Evolutionary conservation across 1,140 invertebrate species (phyloP).

Genomic region (Physella acuta): DNA sequence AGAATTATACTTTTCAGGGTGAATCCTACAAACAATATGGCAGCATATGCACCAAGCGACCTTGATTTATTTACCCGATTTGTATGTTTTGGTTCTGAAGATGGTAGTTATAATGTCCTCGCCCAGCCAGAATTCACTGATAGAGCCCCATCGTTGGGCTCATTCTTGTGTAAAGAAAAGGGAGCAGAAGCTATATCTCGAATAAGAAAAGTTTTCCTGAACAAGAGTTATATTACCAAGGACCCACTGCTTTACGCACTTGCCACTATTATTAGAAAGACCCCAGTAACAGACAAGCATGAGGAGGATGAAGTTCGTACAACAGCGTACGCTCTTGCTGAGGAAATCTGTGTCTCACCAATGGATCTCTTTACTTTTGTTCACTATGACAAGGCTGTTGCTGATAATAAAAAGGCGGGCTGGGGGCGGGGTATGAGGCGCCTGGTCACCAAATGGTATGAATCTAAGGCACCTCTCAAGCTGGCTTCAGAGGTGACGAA

Average conservation of each 20-base stretch:
- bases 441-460: constrained; percentile 67
- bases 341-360: constrained; percentile 63
- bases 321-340: constrained; percentile 63
- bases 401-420: constrained; percentile 48
- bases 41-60: background rate
- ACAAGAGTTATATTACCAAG: constrained; percentile 5
- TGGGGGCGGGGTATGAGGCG: constrained; percentile 68
- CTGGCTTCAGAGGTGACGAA: constrained; percentile 67
- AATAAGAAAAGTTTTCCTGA: constrained; percentile 4
- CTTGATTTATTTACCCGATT: constrained; percentile 9
- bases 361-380: constrained; percentile 68
- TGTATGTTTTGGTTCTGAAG: constrained; percentile 15
- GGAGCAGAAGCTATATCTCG: background rate
- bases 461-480: constrained; percentile 63
- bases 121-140: background rate
- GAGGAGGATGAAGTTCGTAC: constrained; percentile 57
- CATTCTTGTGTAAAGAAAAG: constrained; percentile 11
- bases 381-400: constrained; percentile 64
- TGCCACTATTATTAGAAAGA: constrained; percentile 66
- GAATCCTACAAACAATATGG: constrained; percentile 17
- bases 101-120: background rate
- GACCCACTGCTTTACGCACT: constrained; percentile 48
- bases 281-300: constrained; percentile 37
- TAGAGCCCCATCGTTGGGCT: constrained; percentile 3
- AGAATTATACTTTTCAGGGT: no score